Conservation (phyloP, 2,888 invertebrate species). For the Pterostichus niger region DNA sequence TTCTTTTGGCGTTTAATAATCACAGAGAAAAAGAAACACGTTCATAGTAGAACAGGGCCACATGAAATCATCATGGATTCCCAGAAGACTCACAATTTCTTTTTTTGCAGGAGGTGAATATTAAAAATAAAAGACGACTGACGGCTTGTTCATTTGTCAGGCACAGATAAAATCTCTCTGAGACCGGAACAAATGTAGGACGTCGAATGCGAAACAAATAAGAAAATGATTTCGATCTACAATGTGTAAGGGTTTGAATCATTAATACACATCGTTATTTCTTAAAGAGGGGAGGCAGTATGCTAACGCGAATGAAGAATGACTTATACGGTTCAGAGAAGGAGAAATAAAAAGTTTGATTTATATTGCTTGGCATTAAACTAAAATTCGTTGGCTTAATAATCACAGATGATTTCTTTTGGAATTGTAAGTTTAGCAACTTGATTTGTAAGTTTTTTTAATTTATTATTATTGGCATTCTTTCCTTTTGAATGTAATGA, state of each 20-base stretch:
- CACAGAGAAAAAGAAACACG: background rate
- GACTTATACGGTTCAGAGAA: background rate
- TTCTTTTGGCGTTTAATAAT: slow-evolving; percentile 7
- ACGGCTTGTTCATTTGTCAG: slow-evolving; percentile 41
- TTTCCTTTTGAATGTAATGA: too few relatives aligned
- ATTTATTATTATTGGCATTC: too few relatives aligned
- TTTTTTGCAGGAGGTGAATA: slow-evolving; percentile 36
- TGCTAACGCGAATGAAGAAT: background rate
- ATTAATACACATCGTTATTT: slow-evolving; percentile 37
- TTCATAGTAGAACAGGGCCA: background rate
- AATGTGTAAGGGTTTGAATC: background rate
- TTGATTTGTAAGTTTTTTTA: too few relatives aligned
- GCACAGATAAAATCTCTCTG: slow-evolving; percentile 26
- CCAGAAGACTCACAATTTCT: slow-evolving; percentile 32
- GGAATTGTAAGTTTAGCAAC: too few relatives aligned
- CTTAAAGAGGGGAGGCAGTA: background rate
- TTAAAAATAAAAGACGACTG: slow-evolving; percentile 46
- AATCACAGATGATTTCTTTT: too few relatives aligned
- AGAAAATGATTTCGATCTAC: slow-evolving; percentile 36
- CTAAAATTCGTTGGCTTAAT: too few relatives aligned
- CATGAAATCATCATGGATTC: slow-evolving; percentile 8
- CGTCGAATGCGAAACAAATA: slow-evolving; percentile 16
- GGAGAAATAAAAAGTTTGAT: too few relatives aligned
- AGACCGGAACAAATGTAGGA: background rate
- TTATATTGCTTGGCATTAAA: too few relatives aligned